Evolutionary conservation across 2,113 vertebrate genomes (phyloP).

Genomic region (Pagrus major): DNA sequence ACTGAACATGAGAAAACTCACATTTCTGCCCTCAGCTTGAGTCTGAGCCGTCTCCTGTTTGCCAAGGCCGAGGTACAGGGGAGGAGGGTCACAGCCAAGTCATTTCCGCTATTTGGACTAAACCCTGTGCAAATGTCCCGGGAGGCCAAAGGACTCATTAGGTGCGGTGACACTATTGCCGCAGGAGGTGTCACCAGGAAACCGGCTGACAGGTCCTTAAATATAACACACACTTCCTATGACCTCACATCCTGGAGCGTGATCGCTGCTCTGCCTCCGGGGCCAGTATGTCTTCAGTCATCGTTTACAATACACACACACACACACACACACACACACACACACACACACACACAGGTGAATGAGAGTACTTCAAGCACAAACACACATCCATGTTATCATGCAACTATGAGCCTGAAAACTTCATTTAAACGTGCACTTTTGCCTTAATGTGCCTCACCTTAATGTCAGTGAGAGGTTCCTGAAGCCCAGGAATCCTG

Average conservation of each 20-base stretch:
- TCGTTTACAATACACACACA: constrained; percentile 30
- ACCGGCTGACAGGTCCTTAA: constrained; percentile 64
- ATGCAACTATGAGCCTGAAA: neutral
- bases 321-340: neutral
- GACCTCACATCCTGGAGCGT: constrained; percentile 54
- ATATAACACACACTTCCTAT: constrained; percentile 67
- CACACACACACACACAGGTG: neutral
- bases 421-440: too few relatives aligned
- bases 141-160: constrained; percentile 70
- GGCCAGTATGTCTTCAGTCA: constrained; percentile 47
- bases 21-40: constrained; percentile 44
- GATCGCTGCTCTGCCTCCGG: constrained; percentile 37
- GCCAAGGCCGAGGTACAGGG: constrained; percentile 20
- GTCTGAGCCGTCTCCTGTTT: constrained; percentile 58
- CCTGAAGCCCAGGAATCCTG: neutral
- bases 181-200: constrained; percentile 71
- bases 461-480: neutral
- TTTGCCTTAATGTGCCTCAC: too few relatives aligned
- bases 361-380: neutral
- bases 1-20: constrained; percentile 17
- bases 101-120: constrained; percentile 73
- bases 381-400: neutral
- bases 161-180: constrained; percentile 65
- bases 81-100: constrained; percentile 54
- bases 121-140: constrained; percentile 54